Conservation (phyloP, 2,888 invertebrate genomes). For the Sesia apiformis region DNA sequence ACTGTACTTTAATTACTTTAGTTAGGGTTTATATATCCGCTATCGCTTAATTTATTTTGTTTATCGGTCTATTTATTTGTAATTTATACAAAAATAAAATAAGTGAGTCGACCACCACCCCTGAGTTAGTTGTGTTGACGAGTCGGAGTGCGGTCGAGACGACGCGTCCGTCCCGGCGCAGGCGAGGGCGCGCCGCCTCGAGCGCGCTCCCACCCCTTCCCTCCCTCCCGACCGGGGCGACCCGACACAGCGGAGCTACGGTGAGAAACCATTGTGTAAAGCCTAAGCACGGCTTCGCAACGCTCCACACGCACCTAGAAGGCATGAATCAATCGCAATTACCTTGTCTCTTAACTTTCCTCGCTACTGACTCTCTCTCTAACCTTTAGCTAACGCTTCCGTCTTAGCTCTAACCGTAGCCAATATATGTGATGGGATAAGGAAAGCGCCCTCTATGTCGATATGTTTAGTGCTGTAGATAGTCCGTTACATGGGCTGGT, state of each 20-base stretch:
- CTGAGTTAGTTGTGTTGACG: conserved; percentile 47
- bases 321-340: conserved; percentile 43
- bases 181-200: conserved; percentile 36
- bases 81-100: conserved; percentile 59
- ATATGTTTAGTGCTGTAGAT: conserved; percentile 39
- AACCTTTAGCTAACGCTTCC: conserved; percentile 64
- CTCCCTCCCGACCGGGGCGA: conserved; percentile 50
- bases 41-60: conserved; percentile 72
- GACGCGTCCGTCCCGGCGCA: conserved; percentile 25
- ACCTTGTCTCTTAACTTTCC: conserved; percentile 57
- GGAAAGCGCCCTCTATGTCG: conserved; percentile 81
- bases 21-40: conserved; percentile 73
- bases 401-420: conserved; percentile 60
- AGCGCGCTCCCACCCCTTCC: conserved; percentile 39
- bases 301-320: conserved; percentile 61
- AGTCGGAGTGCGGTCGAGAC: conserved; percentile 43
- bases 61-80: conserved; percentile 64
- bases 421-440: conserved; percentile 80
- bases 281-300: conserved; percentile 69
- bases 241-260: conserved; percentile 64
- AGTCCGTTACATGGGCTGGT: conserved; percentile 48
- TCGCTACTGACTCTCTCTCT: conserved; percentile 55
- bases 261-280: conserved; percentile 69
- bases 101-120: conserved; percentile 68
- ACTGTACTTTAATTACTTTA: conserved; percentile 66